These are phyloP conservation scores for Phyllotis vaccarum DNA, from an alignment of 2,797 vertebrate species.

Conservation along the genomic window DNA sequence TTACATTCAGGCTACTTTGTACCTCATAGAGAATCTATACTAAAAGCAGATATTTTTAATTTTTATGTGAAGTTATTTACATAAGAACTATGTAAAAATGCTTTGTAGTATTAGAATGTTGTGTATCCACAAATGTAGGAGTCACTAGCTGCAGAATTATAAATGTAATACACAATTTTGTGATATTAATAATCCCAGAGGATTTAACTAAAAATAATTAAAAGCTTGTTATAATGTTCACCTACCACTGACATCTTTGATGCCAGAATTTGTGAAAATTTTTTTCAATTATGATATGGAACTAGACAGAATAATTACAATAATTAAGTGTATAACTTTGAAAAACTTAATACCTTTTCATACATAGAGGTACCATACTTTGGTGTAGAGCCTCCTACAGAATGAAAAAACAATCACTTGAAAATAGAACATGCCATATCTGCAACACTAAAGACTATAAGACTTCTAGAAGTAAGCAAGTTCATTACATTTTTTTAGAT, in stretches of 20 bases:
- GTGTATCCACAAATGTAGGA: not conserved
- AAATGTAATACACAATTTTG: not conserved
- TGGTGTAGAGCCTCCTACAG: not conserved
- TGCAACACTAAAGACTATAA: not conserved
- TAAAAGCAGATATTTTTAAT: not conserved
- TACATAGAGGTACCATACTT: not conserved
- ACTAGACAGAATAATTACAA: not conserved
- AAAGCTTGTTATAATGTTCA: not conserved
- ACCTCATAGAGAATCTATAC: not conserved
- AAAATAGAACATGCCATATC: not conserved
- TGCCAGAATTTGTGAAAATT: not conserved
- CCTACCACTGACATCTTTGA: not conserved
- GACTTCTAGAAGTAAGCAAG: not conserved
- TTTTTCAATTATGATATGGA: not conserved
- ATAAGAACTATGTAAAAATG: not conserved
- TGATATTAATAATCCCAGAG: not conserved
- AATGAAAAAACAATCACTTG: not conserved
- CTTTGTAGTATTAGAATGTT: not conserved
- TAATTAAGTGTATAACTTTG: not conserved
- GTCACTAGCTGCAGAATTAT: not conserved
- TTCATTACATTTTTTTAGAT: not conserved
- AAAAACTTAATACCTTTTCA: conserved; percentile 19
- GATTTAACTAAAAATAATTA: conserved; percentile 4
- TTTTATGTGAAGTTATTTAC: not conserved
- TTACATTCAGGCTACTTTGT: not conserved